Base-by-base conservation (phyloP, 2,113 vertebrate species). In the Gymnarchus niloticus region DNA sequence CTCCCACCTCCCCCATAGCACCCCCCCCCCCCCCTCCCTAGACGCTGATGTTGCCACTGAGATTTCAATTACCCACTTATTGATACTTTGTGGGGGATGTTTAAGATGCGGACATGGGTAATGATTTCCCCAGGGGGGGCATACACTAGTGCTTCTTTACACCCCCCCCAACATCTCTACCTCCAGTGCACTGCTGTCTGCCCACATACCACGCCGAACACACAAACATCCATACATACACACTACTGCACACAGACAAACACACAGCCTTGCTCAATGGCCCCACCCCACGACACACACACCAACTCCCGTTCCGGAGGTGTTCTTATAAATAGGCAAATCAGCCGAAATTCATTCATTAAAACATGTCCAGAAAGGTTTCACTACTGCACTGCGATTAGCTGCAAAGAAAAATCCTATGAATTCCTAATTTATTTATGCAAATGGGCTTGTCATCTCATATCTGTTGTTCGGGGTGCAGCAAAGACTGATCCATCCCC, bases 31-130 rank as follows among this genome's bases (percentile, higher is more conserved):
- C 91, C 92, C 91, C 92, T 93, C 96, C 97, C 95, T 96, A 95
- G 92, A 97, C 93, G 92, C 97, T 98, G 97, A 97, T 98, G 97
- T 99, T 99, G 98, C 97, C 98, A 97, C 98, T 99, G 97, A 99
- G 97, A 99, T 99, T 99, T 99, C 98, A 99, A 99, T 99, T 99
- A 99, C 98, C 97, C 96, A 96, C 97, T 99, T 99, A 99, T 99
- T 99, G 98, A 99, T 99, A 99, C 97, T 98, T 99, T 97, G 98
- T 97, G 97, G 96, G n/a, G 97, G 97, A 99, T 99, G 97, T 98
- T 99, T 98, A 99, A 99, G 98, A 98, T 98, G 97, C 97, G 99
- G 98, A 99, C 98, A 98, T 95, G 96, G 97, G 96, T 96, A 95
- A 93, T 99, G 98, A 99, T 99, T 99, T 99, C 98, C 98, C 98